Conservation (phyloP, 2,888 invertebrate genomes). For the Bimastos eiseni region DNA sequence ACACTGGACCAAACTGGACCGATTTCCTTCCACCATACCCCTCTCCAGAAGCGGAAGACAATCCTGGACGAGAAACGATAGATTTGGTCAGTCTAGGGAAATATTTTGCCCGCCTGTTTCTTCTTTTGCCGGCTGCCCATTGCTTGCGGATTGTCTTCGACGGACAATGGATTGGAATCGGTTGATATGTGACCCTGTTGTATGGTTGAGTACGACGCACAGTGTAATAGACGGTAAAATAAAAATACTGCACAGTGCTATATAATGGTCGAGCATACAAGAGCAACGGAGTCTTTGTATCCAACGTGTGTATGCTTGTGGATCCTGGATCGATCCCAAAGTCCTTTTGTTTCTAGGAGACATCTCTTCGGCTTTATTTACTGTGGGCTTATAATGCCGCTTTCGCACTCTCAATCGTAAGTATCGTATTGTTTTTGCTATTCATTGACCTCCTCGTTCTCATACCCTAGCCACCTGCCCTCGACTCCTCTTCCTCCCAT, state of each 20-base stretch:
- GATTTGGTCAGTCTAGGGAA: background rate
- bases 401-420: background rate
- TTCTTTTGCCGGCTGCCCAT: background rate
- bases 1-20: background rate
- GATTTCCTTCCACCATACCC: background rate
- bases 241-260: background rate
- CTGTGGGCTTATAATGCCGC: background rate
- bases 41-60: background rate
- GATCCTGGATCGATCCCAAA: background rate
- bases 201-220: background rate
- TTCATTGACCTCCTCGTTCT: background rate
- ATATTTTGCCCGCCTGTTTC: background rate
- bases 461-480: too few species aligned
- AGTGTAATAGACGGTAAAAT: background rate
- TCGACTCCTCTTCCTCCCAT: too few species aligned
- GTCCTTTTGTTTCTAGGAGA: background rate
- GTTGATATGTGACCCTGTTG: background rate
- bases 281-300: background rate
- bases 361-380: background rate
- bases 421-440: background rate
- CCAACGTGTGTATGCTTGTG: background rate
- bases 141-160: background rate
- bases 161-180: background rate
- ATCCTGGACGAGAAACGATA: background rate
- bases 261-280: background rate